Conservation (phyloP, 2,113 vertebrate genomes). For the Ondatra zibethicus region DNA sequence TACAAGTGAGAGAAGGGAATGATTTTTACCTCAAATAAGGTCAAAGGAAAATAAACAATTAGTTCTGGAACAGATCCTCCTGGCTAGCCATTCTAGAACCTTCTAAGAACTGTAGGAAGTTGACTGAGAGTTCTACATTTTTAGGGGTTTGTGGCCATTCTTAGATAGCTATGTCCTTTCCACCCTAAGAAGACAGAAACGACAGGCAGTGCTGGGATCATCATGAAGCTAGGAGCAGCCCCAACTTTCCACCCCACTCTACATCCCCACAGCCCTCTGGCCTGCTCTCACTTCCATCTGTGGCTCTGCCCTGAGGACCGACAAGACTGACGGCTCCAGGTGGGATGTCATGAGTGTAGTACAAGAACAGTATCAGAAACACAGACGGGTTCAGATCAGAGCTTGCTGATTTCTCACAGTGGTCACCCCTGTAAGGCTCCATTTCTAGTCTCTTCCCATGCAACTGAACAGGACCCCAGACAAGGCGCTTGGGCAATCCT, state of each 20-base stretch:
- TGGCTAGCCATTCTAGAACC: not conserved
- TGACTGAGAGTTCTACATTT: not conserved
- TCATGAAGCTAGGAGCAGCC: not conserved
- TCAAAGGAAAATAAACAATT: not conserved
- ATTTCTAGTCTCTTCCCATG: not conserved
- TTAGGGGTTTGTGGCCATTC: not conserved
- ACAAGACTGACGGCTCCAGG: not conserved
- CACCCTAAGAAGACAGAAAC: not conserved
- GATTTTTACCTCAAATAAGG: not conserved
- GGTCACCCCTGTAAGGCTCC: not conserved
- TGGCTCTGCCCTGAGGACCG: not conserved
- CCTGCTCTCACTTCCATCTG: not conserved
- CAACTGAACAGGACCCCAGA: not conserved
- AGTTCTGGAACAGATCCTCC: not conserved
- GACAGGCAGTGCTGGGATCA: not conserved
- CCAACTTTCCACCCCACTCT: too few species aligned
- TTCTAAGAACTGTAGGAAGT: not conserved
- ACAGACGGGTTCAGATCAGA: not conserved
- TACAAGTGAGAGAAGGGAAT: constrained; percentile 41
- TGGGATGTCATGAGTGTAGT: not conserved
- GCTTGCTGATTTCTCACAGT: not conserved
- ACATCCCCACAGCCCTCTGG: rapidly evolving
- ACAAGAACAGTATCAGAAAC: not conserved
- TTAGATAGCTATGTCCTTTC: not conserved
- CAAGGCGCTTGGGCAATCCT: not conserved